Conservation (phyloP, 2,797 vertebrate species). For the Pseudomugil tenellus region DNA sequence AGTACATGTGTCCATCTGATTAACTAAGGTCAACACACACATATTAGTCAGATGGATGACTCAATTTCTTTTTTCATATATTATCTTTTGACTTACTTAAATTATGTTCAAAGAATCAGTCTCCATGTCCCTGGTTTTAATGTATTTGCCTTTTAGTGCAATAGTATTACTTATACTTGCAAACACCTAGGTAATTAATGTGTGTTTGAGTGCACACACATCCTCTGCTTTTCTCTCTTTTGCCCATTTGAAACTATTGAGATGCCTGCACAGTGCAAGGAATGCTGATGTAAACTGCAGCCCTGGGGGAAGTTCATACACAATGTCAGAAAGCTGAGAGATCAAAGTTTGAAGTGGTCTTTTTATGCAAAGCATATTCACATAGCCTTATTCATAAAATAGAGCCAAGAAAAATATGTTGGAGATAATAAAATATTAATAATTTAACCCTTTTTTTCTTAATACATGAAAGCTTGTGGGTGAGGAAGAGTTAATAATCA, state of each 20-base stretch:
- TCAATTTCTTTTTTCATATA: background rate
- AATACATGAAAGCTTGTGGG: slow-evolving; percentile 33
- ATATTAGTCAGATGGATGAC: background rate
- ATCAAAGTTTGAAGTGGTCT: slow-evolving; percentile 60
- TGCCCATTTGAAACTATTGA: slow-evolving; percentile 40
- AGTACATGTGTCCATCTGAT: background rate
- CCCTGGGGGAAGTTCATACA: slow-evolving; percentile 41
- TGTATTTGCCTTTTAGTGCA: background rate
- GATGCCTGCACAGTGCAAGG: slow-evolving; percentile 37
- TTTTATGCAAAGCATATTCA: slow-evolving; percentile 49
- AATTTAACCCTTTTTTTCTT: background rate
- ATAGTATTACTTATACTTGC: background rate
- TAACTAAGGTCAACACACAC: background rate
- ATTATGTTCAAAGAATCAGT: background rate
- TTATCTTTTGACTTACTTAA: background rate
- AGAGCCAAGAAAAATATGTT: slow-evolving; percentile 23
- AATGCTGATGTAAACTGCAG: slow-evolving; percentile 48
- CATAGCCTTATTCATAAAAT: slow-evolving; percentile 37
- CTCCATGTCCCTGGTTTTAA: background rate
- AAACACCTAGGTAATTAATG: background rate
- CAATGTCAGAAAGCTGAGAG: slow-evolving; percentile 33
- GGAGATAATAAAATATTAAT: background rate
- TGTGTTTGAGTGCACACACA: background rate
- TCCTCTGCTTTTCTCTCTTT: slow-evolving; percentile 10
- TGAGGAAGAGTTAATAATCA: slow-evolving; percentile 50